Evolutionary conservation across 2,797 vertebrate species (phyloP).

Genomic region (Clamator glandarius): DNA sequence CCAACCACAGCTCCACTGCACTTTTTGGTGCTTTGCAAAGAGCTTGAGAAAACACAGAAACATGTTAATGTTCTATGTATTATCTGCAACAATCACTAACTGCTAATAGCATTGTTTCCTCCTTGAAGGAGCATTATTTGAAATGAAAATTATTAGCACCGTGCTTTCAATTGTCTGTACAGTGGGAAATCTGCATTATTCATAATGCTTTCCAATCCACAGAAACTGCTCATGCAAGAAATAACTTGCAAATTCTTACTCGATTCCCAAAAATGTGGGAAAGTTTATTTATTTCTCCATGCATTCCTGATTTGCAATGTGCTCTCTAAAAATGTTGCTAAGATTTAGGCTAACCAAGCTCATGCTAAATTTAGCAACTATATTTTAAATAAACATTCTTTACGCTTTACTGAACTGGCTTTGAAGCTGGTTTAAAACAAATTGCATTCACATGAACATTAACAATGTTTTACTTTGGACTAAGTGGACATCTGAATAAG

Average conservation of each 20-base stretch:
- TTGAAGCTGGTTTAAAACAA: slow-evolving; percentile 51
- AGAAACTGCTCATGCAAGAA: slow-evolving; percentile 81
- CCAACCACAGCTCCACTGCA: background rate
- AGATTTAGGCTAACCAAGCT: slow-evolving; percentile 78
- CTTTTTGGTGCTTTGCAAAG: background rate
- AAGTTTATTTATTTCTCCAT: slow-evolving; percentile 95
- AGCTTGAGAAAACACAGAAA: slow-evolving; percentile 38
- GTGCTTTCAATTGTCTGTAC: background rate
- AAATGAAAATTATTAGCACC: background rate
- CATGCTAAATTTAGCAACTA: slow-evolving; percentile 86
- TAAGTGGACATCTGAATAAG: slow-evolving; percentile 31
- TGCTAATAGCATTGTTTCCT: background rate
- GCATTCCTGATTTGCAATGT: slow-evolving; percentile 93
- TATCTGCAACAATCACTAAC: background rate
- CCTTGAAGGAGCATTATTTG: background rate
- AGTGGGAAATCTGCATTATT: background rate
- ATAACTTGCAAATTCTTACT: slow-evolving; percentile 80
- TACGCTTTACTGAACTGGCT: slow-evolving; percentile 71
- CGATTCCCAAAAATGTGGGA: slow-evolving; percentile 89
- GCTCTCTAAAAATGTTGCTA: slow-evolving; percentile 80
- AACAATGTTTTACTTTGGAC: slow-evolving; percentile 34
- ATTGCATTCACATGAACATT: slow-evolving; percentile 14
- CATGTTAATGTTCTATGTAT: background rate
- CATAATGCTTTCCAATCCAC: slow-evolving; percentile 14
- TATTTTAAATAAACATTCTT: slow-evolving; percentile 81